Evolutionary conservation across 2,797 vertebrate genomes (phyloP), one percentile per base, ranked within the genome.

Genomic region (Pipistrellus pygmaeus): DNA sequence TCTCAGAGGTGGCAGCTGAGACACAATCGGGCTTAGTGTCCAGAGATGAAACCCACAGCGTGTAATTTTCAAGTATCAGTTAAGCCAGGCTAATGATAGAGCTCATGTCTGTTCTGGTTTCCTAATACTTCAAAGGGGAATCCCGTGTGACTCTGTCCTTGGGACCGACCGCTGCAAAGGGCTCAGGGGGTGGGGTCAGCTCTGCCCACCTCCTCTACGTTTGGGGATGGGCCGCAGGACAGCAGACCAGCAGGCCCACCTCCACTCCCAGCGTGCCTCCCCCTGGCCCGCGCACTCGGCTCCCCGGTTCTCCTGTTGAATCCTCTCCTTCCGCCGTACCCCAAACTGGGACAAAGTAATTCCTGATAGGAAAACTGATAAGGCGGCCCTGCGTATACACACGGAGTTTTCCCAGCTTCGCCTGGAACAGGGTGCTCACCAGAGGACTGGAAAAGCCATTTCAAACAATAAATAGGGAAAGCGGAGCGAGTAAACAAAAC

Each of bases 391-490:
- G 2, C 2, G 32, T 51, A 13, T 32, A 44, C 38, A 93, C 95
- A 51, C 57, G 30, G 69, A 78, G 84, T 7, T 10, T 92, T 95
- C 88, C 77, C 80, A 84, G 57, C 60, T 92, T 91, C 83, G 87
- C 60, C n/a, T 51, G 80, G 83, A 96, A 96, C 82, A 57, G 84
- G 69, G 57, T 88, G 91, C 76, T 95, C 90, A 64, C 32, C n/a
- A 51, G 21, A 87, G 91, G 88, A 95, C 96, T 94, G 84, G 90
- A 95, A 98, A 96, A 71, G 77, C 94, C 38, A 85, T 92, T 90
- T 94, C 80, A 97, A 97, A 95, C 91, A 97, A 95, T 96, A 96
- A 96, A 94, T 62, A 97, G 94, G 94, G 96, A 98, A 97, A 97
- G 93, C 57, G 85, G 95, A 96, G 89, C 95, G 90, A 75, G 93